A percentile compares a stretch with the other conserved stretches of the same genome.
Conservation (phyloP, 2,797 vertebrate genomes). For the Chelonia mydas region DNA sequence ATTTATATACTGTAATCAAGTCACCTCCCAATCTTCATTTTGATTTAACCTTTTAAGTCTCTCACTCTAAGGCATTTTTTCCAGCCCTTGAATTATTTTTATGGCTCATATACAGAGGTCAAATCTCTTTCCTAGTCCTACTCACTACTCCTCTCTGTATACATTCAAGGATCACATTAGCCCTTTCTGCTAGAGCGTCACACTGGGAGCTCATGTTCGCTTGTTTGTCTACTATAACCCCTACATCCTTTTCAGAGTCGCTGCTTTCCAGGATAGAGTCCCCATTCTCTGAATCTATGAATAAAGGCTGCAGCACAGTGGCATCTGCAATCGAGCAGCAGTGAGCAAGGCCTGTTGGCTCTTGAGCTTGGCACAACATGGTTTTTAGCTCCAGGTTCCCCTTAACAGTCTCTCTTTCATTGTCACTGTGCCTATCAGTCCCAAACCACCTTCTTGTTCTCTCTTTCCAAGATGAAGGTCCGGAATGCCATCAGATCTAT, state of each 20-base stretch:
- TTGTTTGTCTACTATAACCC: not conserved
- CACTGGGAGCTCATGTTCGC: not conserved
- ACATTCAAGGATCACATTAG: not conserved
- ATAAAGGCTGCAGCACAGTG: not conserved
- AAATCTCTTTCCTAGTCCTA: not conserved
- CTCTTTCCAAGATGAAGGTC: not conserved
- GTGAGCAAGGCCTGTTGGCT: not conserved
- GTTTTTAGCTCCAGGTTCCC: not conserved
- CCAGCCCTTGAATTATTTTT: conserved; percentile 40
- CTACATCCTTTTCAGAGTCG: not conserved
- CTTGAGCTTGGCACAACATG: not conserved
- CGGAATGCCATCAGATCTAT: not conserved
- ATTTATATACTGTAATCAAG: not conserved
- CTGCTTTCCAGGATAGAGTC: not conserved
- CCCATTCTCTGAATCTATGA: not conserved
- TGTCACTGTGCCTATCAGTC: not conserved
- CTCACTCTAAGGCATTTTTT: conserved; percentile 16
- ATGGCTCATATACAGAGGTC: not conserved
- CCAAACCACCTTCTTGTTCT: not conserved
- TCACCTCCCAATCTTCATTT: not conserved
- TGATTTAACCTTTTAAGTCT: not conserved
- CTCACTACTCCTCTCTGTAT: not conserved
- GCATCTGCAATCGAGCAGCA: not conserved
- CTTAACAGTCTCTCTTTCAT: not conserved
- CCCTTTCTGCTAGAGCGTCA: not conserved